These are phyloP conservation scores for Hypsibius dujardini DNA, from an alignment of 1,140 invertebrate genomes.

Conservation along the genomic window DNA sequence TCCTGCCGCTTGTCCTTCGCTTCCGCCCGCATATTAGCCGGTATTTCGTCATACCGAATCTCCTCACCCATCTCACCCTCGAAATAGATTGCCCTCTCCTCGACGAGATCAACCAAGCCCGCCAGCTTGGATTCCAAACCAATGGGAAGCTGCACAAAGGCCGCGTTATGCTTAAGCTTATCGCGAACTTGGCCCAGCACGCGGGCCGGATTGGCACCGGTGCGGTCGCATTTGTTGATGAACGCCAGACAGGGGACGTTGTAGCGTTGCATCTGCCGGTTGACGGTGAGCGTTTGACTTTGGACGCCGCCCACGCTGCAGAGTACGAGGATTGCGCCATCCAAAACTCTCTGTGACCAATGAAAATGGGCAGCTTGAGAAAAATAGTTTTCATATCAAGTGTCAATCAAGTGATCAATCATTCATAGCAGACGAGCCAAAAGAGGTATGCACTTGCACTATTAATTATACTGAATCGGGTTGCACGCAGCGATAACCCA, in stretches of 20 bases:
- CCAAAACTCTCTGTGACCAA: conserved; percentile 86
- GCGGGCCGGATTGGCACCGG: conserved; percentile 60
- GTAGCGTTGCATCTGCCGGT: conserved; percentile 90
- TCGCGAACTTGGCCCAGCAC: conserved; percentile 44
- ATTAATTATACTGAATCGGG: too few relatives aligned
- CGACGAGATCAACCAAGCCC: conserved; percentile 75
- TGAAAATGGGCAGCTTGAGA: too few relatives aligned
- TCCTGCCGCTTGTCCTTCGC: conserved; percentile 59
- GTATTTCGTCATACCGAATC: conserved; percentile 66
- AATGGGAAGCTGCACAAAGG: conserved; percentile 86
- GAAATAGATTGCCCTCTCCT: conserved; percentile 76
- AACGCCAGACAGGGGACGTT: conserved; percentile 90
- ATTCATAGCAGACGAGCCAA: too few relatives aligned
- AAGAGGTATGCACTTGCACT: too few relatives aligned
- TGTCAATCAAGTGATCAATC: too few relatives aligned
- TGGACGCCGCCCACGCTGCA: conserved; percentile 96
- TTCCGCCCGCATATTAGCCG: conserved; percentile 56
- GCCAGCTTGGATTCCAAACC: conserved; percentile 67
- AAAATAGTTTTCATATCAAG: too few relatives aligned
- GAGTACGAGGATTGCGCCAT: conserved; percentile 85
- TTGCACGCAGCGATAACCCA: too few relatives aligned
- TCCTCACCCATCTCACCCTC: conserved; percentile 62
- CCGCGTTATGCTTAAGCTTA: conserved; percentile 85
- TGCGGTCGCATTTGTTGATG: conserved; percentile 91
- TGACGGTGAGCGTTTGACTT: conserved; percentile 92